Conservation (phyloP, 1,140 invertebrate species). For the Popillia japonica region DNA sequence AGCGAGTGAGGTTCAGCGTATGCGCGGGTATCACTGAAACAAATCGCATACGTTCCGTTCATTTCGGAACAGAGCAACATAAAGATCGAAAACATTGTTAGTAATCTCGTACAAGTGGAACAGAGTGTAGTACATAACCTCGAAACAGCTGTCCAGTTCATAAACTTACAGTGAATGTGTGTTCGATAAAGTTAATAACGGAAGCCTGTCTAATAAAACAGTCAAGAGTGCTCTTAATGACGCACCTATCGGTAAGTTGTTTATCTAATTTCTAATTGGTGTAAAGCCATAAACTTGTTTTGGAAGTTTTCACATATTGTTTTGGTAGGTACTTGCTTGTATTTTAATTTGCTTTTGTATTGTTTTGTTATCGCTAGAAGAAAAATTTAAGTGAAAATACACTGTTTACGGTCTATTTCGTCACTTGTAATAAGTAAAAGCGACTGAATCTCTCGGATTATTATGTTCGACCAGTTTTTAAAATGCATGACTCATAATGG, state of each 20-base stretch:
- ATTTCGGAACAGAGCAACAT: slow-evolving; percentile 2
- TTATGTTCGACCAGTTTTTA: not conserved
- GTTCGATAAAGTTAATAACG: not conserved
- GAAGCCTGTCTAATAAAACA: not conserved
- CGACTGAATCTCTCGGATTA: not conserved
- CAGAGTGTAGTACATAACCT: not conserved
- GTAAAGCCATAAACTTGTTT: not conserved
- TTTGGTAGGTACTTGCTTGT: not conserved
- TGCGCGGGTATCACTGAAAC: not conserved
- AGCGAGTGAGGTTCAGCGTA: not conserved
- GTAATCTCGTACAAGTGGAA: not conserved
- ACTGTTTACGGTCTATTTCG: slow-evolving; percentile 18
- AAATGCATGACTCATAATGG: slow-evolving; percentile 1
- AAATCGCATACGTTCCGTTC: slow-evolving; percentile 5
- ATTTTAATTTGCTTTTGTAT: not conserved
- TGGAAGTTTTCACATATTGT: not conserved
- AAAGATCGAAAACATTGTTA: not conserved
- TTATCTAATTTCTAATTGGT: not conserved
- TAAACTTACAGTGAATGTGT: not conserved
- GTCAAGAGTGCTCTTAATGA: slow-evolving; percentile 3
- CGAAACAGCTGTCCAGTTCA: not conserved
- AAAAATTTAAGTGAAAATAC: not conserved
- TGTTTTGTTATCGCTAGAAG: not conserved
- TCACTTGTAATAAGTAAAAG: not conserved
- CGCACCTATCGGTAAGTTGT: slow-evolving; percentile 8